Evolutionary conservation across 2,113 vertebrate species (phyloP).

Genomic region (Crypturellus undulatus): DNA sequence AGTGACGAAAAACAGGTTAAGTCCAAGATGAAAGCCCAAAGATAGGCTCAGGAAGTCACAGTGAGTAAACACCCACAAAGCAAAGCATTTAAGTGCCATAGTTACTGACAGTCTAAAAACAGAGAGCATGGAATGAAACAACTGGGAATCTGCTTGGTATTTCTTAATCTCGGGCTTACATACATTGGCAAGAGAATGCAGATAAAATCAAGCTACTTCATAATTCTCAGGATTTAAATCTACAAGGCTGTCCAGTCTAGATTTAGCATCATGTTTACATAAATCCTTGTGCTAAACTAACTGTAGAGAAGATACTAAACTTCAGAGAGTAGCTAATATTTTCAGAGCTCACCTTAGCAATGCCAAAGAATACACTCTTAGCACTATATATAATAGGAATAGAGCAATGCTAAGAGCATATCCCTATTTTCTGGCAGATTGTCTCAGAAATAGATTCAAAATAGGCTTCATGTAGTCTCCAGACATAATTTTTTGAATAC

Average conservation of each 20-base stretch:
- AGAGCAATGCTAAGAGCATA: background rate
- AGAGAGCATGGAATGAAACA: background rate
- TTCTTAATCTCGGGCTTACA: background rate
- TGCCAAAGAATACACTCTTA: background rate
- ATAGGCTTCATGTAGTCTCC: slow-evolving; percentile 46
- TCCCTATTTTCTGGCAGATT: slow-evolving; percentile 40
- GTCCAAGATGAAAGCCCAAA: background rate
- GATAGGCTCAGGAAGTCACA: background rate
- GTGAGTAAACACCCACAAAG: background rate
- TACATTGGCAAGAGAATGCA: background rate
- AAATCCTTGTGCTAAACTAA: background rate
- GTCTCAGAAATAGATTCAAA: slow-evolving; percentile 55
- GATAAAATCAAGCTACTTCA: background rate
- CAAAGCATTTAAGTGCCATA: background rate
- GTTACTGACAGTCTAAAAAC: background rate
- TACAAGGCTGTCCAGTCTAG: background rate
- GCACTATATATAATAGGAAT: too few relatives aligned
- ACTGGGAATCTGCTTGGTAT: background rate
- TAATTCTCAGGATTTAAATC: background rate
- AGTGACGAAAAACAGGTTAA: slow-evolving; percentile 20
- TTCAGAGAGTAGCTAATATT: background rate
- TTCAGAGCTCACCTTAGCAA: background rate
- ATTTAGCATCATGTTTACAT: background rate
- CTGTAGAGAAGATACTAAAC: background rate
- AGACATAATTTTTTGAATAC: background rate